Evolutionary conservation across 2,113 vertebrate genomes (phyloP), one percentile per base, ranked within the genome.

Genomic region (Craseonycteris thonglongyai): DNA sequence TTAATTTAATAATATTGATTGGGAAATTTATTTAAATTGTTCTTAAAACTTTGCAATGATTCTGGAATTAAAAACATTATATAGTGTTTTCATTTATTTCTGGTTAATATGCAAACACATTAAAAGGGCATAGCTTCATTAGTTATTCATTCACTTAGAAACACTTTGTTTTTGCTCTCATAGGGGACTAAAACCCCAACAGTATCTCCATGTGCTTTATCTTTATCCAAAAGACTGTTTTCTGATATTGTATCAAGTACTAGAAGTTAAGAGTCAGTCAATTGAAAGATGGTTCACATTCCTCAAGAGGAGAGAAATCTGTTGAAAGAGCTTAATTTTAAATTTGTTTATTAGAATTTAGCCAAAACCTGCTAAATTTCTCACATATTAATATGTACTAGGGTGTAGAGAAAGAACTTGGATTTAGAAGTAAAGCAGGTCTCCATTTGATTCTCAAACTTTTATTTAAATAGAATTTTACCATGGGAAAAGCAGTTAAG

Each of bases 261-360:
- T 83, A 59, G 92, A 90, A 63, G 28, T 96, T 66, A 85, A 35
- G 24, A n/a, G n/a, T 82, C 61, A 59, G 2, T 83, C 18, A 47
- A 15, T 61, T 94, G 42, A 58, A 94, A 72, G 54, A 59, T 87
- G 58, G 51, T 76, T 86, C 26, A 65, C 49, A 59, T 45, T 95
- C 40, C 3, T 68, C 21, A 59, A 88, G 26, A 93, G 15, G 65
- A 88, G 65, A 88, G 56, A 91, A 93, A 79, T 87, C 75, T 15
- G 21, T 74, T 91, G n/a, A 95, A 86, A 61, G n/a, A 47, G 69
- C 42, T 68, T 87, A 96, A 47, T 56, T 95, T 93, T 66, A 84
- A 63, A 63, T 40, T 72, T 33, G 33, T n/a, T 68, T 49, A 66
- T 91, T 85, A 94, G 51, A 82, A 79, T 94, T 90, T 82, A 89